Evolutionary conservation across 2,888 invertebrate genomes (phyloP).

Genomic region (Dichetophora obliterata): DNA sequence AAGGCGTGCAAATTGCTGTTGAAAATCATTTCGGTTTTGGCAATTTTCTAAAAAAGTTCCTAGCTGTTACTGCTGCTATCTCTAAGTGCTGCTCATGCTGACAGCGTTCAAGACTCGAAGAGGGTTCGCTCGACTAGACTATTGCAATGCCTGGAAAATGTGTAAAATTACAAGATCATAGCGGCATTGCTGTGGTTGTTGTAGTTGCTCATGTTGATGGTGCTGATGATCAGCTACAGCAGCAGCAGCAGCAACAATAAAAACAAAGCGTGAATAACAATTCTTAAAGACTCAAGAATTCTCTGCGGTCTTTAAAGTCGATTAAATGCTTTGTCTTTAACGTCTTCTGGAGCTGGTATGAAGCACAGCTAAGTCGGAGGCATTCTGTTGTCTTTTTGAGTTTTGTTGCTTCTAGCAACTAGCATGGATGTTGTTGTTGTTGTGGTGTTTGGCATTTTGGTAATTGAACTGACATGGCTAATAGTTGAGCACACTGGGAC

Average conservation of each 20-base stretch:
- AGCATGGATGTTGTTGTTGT: constrained; percentile 12
- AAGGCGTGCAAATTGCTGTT: constrained; percentile 53
- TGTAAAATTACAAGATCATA: constrained; percentile 55
- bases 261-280: constrained; percentile 53
- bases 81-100: constrained; percentile 34
- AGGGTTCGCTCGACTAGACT: constrained; percentile 23
- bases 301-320: constrained; percentile 48
- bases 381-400: constrained; percentile 2
- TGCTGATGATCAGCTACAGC: constrained; percentile 31
- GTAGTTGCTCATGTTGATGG: not conserved
- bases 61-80: constrained; percentile 22
- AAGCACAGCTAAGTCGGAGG: not conserved
- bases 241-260: constrained; percentile 42
- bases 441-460: constrained; percentile 41
- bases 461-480: constrained; percentile 49
- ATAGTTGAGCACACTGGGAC: constrained; percentile 41
- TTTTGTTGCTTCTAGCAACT: not conserved
- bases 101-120: constrained; percentile 27
- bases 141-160: constrained; percentile 40
- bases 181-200: constrained; percentile 48
- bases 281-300: constrained; percentile 43
- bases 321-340: constrained; percentile 45
- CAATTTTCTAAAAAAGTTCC: constrained; percentile 47
- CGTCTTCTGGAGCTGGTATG: constrained; percentile 4
- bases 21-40: constrained; percentile 54